These are phyloP conservation scores for Steinernema feltiae DNA, from an alignment of 1,140 invertebrate genomes.

Conservation along the genomic window DNA sequence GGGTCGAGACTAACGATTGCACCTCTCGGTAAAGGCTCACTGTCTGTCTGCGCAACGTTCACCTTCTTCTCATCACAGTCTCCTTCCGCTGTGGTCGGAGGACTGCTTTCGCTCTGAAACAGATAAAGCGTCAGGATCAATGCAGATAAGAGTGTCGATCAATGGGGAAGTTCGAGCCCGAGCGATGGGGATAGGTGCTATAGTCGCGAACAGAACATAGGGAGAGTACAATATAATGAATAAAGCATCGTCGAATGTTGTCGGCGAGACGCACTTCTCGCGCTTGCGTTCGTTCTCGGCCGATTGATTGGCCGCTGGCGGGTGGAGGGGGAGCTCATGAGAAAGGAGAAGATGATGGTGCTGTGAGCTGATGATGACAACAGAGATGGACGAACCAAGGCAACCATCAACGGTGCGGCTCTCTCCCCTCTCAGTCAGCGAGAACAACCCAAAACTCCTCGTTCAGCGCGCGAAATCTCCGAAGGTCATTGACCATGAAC, in stretches of 20 bases:
- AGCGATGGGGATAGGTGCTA: background rate
- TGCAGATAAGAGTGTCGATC: background rate
- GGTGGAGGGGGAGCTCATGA: slow-evolving; percentile 2
- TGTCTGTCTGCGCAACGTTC: background rate
- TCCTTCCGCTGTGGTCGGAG: background rate
- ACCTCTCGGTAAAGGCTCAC: background rate
- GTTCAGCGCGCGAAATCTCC: background rate
- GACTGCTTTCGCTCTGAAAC: background rate
- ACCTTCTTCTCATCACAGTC: slow-evolving; percentile 9
- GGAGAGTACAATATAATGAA: background rate
- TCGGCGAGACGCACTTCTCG: slow-evolving; percentile 6
- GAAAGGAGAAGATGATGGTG: background rate
- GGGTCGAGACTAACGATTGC: slow-evolving; percentile 11
- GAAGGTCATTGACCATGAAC: too few relatives aligned
- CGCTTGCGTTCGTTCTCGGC: slow-evolving; percentile 12
- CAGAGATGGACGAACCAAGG: slow-evolving; percentile 9
- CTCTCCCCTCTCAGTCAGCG: background rate
- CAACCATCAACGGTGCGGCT: background rate
- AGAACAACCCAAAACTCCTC: too few relatives aligned
- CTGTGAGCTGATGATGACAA: slow-evolving; percentile 2
- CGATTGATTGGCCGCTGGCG: slow-evolving; percentile 1
- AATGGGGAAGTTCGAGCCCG: background rate
- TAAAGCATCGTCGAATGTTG: background rate
- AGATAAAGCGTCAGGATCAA: too few relatives aligned
- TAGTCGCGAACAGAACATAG: background rate